Evolutionary conservation across 1,140 invertebrate genomes (phyloP).

Genomic region (Bemisia tabaci): DNA sequence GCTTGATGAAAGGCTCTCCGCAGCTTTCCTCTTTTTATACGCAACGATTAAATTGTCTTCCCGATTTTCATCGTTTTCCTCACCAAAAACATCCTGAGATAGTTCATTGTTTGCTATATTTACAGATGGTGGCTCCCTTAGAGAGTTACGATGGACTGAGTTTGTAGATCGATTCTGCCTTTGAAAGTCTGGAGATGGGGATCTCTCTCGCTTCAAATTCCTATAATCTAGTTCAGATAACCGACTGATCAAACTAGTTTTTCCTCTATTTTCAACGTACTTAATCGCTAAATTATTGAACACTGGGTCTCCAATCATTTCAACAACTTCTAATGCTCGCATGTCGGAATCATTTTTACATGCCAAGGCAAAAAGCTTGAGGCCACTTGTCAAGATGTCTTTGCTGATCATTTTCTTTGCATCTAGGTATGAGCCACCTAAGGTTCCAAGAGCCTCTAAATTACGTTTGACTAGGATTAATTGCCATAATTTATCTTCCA

Average conservation of each 20-base stretch:
- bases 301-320: constrained; percentile 59
- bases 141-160: not conserved
- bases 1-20: not conserved
- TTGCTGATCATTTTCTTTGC: constrained; percentile 43
- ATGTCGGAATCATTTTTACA: constrained; percentile 70
- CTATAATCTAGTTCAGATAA: constrained; percentile 33
- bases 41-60: not conserved
- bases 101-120: not conserved
- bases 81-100: not conserved
- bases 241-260: constrained; percentile 61
- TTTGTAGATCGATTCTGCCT: not conserved
- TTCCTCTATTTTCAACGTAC: constrained; percentile 63
- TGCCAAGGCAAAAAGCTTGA: constrained; percentile 78
- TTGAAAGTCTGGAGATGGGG: not conserved
- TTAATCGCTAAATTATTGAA: constrained; percentile 71
- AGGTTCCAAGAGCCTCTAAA: constrained; percentile 12
- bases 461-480: constrained; percentile 7
- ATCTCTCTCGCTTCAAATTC: not conserved
- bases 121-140: not conserved
- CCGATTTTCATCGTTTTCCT: not conserved
- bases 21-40: not conserved
- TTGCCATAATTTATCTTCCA: constrained; percentile 62
- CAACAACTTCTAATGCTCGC: constrained; percentile 72
- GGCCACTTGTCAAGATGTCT: constrained; percentile 54
- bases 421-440: constrained; percentile 25